Conservation (phyloP, 2,797 vertebrate species). For the Argya squamiceps region DNA sequence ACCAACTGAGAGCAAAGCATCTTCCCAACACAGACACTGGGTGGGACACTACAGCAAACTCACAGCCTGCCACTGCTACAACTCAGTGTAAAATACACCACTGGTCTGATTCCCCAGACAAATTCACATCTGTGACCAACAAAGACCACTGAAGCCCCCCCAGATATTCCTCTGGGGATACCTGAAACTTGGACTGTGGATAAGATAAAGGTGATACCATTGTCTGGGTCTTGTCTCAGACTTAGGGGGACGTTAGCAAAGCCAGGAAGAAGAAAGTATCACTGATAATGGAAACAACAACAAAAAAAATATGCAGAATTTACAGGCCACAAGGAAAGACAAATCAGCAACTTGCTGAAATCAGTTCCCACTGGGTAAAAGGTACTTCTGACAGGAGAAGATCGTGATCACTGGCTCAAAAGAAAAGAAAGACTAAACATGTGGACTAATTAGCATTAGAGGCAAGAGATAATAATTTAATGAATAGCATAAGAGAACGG, state of each 20-base stretch:
- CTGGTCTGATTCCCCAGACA: not conserved
- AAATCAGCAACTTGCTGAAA: not conserved
- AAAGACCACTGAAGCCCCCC: fast-evolving
- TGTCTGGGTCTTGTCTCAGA: not conserved
- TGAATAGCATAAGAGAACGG: not conserved
- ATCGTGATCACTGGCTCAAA: fast-evolving
- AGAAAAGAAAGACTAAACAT: not conserved
- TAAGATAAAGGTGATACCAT: not conserved
- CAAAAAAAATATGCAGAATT: not conserved
- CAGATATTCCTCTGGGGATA: not conserved
- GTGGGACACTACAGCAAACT: not conserved
- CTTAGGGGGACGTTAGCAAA: not conserved
- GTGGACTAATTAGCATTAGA: not conserved
- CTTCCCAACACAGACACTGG: not conserved
- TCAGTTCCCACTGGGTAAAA: not conserved
- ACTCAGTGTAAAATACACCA: not conserved
- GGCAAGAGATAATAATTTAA: not conserved
- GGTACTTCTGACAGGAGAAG: not conserved
- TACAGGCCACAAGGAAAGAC: not conserved
- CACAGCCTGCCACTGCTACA: not conserved
- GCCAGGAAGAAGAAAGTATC: not conserved
- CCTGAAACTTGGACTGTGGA: not conserved
- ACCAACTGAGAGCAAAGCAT: not conserved
- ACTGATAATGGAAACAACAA: not conserved
- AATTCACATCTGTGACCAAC: not conserved